Evolutionary conservation across 2,113 vertebrate genomes (phyloP).

Genomic region (Brienomyrus longianalis): DNA sequence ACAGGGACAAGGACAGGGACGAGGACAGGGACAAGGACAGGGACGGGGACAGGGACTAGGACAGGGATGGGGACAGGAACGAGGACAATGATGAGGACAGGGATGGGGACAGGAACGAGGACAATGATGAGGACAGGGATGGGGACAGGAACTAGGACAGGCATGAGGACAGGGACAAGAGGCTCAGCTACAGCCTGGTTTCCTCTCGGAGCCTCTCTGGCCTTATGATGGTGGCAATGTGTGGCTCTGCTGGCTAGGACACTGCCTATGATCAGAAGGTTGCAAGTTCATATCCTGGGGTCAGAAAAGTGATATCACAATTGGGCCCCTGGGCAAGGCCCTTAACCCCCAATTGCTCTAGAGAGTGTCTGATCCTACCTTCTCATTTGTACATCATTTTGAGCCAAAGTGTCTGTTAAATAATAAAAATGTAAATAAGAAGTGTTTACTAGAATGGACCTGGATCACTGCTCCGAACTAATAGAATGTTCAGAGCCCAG

Average conservation of each 20-base stretch:
- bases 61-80: too few species aligned
- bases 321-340: neutral
- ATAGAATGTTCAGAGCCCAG: neutral
- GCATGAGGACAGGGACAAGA: neutral
- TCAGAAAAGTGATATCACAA: neutral
- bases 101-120: too few species aligned
- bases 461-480: neutral
- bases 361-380: neutral
- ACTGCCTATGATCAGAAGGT: neutral
- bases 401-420: neutral
- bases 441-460: neutral
- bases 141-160: too few species aligned
- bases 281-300: neutral
- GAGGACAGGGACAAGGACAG: too few species aligned
- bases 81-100: too few species aligned
- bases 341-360: neutral
- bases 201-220: neutral
- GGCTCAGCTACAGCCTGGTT: neutral
- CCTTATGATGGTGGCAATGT: neutral
- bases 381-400: neutral
- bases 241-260: neutral
- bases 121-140: too few species aligned
- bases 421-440: neutral
- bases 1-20: too few species aligned
- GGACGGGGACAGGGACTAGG: neutral